Conservation (phyloP, 2,797 vertebrate species). For the Euthynnus affinis region DNA sequence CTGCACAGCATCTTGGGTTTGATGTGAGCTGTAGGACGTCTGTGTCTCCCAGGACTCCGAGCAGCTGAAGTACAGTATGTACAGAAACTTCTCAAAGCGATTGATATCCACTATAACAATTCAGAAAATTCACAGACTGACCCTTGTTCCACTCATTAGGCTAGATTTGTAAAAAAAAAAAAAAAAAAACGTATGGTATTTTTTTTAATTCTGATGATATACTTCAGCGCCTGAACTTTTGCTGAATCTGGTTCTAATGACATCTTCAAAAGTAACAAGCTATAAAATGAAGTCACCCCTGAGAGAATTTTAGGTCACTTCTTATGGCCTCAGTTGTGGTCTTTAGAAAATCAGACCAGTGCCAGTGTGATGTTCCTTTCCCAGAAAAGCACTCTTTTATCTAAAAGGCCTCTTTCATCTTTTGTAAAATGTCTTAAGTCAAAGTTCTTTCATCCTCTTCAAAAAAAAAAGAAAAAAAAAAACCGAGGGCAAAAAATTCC, state of each 20-base stretch:
- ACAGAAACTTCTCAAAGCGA: neutral
- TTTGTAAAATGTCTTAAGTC: constrained; percentile 52
- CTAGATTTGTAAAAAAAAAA: neutral
- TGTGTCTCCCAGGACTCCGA: neutral
- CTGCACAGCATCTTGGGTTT: no score
- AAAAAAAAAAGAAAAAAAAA: constrained; percentile 32
- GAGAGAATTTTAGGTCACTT: constrained; percentile 22
- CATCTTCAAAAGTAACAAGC: constrained; percentile 9
- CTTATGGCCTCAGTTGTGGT: constrained; percentile 12
- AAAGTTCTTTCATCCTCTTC: constrained; percentile 55
- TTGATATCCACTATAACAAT: neutral
- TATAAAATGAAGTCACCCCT: constrained; percentile 15
- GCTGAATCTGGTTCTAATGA: constrained; percentile 12
- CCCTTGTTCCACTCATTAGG: neutral
- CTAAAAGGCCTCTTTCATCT: constrained; percentile 65
- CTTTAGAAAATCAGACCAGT: constrained; percentile 19
- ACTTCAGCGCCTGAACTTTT: neutral
- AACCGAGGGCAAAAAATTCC: constrained; percentile 15
- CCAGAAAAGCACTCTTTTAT: constrained; percentile 45
- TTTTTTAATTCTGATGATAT: neutral
- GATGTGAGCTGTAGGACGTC: no score
- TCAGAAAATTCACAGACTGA: neutral
- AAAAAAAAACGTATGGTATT: no score
- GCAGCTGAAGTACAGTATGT: neutral
- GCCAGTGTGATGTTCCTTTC: constrained; percentile 29